Percentiles rank a stretch among this genome's conserved stretches.
phyloP scores from a whole-genome alignment of 2,113 vertebrate species.

The human (Homo sapiens) region DNA sequence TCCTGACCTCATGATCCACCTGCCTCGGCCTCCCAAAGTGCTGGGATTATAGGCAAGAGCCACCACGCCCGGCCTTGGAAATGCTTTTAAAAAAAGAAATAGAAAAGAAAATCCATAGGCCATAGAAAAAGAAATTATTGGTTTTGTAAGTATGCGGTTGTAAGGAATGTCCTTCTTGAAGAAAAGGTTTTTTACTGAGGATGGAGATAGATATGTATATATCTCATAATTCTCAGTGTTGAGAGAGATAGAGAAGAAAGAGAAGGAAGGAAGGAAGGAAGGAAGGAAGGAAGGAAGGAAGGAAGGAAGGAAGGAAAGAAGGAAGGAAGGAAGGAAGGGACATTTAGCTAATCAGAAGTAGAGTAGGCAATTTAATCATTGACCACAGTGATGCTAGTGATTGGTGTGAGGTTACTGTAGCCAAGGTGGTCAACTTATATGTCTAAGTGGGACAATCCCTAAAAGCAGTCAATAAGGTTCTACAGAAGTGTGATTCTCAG shows the following conservation, averaged over 20 bases:
- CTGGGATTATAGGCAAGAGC: too few relatives aligned
- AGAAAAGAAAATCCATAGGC: background rate
- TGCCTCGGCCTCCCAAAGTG: too few relatives aligned
- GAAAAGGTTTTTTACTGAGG: background rate
- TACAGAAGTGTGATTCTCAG: background rate
- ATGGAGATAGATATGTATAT: background rate
- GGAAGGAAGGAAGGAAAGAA: too few relatives aligned
- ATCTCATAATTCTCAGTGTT: background rate
- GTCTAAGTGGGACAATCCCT: background rate
- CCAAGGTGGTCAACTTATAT: background rate
- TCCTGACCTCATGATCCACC: too few relatives aligned
- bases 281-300: fast-evolving
- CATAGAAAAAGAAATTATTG: background rate
- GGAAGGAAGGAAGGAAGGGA: too few relatives aligned
- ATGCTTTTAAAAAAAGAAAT: background rate
- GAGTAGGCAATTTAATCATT: background rate
- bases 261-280: fast-evolving
- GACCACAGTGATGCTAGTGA: background rate
- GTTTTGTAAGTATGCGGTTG: background rate
- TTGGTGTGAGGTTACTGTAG: background rate
- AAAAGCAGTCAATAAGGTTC: background rate
- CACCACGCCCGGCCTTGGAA: background rate
- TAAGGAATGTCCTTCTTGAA: background rate
- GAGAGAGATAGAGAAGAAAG: background rate
- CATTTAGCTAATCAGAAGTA: background rate